Conservation (phyloP, 2,113 vertebrate species). For the Phrynocephalus versicolor region DNA sequence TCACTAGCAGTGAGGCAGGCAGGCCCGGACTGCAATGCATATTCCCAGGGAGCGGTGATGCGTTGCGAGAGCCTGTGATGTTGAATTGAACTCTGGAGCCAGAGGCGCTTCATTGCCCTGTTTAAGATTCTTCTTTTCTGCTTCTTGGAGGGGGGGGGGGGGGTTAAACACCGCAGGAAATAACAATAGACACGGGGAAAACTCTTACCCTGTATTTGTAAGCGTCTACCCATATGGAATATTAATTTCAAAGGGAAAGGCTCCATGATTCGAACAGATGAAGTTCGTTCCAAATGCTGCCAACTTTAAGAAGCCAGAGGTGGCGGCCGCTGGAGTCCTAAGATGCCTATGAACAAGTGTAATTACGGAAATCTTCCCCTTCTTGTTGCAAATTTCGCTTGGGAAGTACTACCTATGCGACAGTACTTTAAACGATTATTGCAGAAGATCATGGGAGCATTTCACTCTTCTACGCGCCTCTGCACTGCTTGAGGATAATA, state of each 20-base stretch:
- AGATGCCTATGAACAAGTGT: background rate
- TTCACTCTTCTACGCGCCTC: background rate
- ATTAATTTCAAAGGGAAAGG: background rate
- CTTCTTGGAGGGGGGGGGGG: background rate
- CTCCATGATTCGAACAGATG: background rate
- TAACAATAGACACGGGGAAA: too few relatives aligned
- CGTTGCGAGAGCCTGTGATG: background rate
- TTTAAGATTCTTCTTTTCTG: background rate
- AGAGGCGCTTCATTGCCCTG: background rate
- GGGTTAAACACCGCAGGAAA: background rate
- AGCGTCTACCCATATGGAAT: too few relatives aligned
- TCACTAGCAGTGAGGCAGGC: background rate
- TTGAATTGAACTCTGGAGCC: too few relatives aligned
- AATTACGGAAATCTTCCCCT: background rate
- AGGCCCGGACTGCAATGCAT: background rate
- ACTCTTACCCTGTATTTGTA: too few relatives aligned
- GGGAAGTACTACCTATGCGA: background rate
- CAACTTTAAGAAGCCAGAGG: background rate
- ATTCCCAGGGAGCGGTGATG: background rate
- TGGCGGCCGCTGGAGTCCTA: too few relatives aligned
- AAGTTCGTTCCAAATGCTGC: too few relatives aligned
- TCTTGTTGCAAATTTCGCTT: background rate
- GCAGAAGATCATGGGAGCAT: background rate
- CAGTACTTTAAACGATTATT: background rate
- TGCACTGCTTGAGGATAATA: conserved; percentile 50